A percentile compares a stretch with the other conserved stretches of the same genome.
phyloP scores from a whole-genome alignment of 64 coral and sea anemone genomes.

The Montipora efflorescens region DNA sequence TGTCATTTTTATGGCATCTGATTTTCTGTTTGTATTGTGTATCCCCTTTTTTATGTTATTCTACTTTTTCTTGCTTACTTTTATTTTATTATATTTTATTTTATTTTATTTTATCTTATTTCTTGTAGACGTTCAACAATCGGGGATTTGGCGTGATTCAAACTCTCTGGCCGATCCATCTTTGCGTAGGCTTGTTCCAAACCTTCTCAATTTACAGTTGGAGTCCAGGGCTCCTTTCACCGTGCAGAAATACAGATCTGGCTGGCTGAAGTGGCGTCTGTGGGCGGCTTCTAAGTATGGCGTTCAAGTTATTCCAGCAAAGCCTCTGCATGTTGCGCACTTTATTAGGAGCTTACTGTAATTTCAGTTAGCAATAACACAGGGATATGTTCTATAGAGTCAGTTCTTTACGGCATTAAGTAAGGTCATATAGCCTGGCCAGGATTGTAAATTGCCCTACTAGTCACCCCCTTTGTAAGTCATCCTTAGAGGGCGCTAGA shows the following conservation, averaged over 20 bases:
- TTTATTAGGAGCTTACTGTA: slow-evolving; percentile 10
- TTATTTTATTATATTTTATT: too few species aligned
- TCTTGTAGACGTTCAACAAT: not conserved
- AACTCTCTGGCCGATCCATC: slow-evolving; percentile 32
- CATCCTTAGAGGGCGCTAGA: slow-evolving; percentile 10
- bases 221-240: slow-evolving; percentile 25
- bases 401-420: slow-evolving; percentile 7
- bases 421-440: slow-evolving; percentile 35
- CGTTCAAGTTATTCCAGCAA: not conserved
- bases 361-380: slow-evolving; percentile 5
- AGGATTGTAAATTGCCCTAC: slow-evolving; percentile 24
- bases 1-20: too few species aligned
- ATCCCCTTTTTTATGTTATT: too few species aligned
- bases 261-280: slow-evolving; percentile 39
- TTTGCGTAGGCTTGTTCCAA: slow-evolving; percentile 18
- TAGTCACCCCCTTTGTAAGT: slow-evolving; percentile 29
- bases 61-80: too few species aligned
- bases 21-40: too few species aligned
- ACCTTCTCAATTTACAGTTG: not conserved
- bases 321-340: not conserved
- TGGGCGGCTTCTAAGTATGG: slow-evolving; percentile 26
- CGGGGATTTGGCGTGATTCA: slow-evolving; percentile 19
- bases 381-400: slow-evolving; percentile 13
- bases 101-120: too few species aligned
- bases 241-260: slow-evolving; percentile 53